These are phyloP conservation scores for Synchiropus splendidus DNA, from an alignment of 2,113 vertebrate genomes.

Conservation along the genomic window DNA sequence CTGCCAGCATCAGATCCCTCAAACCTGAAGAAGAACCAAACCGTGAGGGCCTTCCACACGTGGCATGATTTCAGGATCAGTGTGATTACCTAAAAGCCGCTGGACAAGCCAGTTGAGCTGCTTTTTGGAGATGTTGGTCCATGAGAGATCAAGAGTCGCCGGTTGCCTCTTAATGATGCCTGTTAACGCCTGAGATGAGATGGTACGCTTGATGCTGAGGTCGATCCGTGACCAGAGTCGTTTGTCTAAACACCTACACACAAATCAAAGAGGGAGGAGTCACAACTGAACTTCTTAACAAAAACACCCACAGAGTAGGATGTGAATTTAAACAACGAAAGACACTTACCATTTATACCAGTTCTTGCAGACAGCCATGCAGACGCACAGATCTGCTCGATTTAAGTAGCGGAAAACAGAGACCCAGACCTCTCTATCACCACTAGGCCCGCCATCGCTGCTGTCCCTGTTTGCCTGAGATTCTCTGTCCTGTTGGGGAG, in stretches of 20 bases:
- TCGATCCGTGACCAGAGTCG: constrained; percentile 92
- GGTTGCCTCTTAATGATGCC: constrained; percentile 97
- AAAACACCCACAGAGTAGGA: background rate
- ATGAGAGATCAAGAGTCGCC: constrained; percentile 87
- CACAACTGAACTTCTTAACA: background rate
- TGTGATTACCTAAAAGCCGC: constrained; percentile 77
- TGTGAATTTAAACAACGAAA: background rate
- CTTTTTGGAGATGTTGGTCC: constrained; percentile 97
- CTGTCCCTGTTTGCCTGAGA: constrained; percentile 44
- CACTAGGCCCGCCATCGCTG: constrained; percentile 39
- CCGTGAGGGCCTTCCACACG: background rate
- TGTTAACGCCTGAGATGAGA: constrained; percentile 87
- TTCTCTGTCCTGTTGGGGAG: constrained; percentile 51
- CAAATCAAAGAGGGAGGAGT: background rate
- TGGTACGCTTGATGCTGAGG: constrained; percentile 85
- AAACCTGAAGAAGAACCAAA: constrained; percentile 57
- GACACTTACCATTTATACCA: constrained; percentile 97
- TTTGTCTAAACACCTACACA: constrained; percentile 88
- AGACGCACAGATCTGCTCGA: constrained; percentile 88
- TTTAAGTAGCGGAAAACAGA: constrained; percentile 94
- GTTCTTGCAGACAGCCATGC: constrained; percentile 98
- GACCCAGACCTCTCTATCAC: constrained; percentile 93
- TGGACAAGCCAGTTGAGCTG: constrained; percentile 95
- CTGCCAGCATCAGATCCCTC: constrained; percentile 88
- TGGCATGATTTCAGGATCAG: too few species aligned